Percentiles rank a stretch among this genome's conserved stretches.
phyloP scores from a whole-genome alignment of 1,140 invertebrate genomes.

The Cotesia vestalis region DNA sequence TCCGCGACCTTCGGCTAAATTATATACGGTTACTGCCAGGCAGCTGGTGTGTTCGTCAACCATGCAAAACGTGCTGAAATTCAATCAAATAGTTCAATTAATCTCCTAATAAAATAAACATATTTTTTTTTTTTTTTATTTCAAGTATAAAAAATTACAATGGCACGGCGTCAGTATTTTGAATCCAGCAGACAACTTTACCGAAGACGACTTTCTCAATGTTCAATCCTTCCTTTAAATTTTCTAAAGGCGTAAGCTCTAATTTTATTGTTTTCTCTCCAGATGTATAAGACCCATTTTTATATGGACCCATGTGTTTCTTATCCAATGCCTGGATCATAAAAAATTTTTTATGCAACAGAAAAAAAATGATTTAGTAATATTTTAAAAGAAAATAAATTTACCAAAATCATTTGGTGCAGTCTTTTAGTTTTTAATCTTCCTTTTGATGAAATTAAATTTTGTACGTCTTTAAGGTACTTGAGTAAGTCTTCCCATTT shows the following conservation, averaged over 20 bases:
- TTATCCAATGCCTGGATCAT: slow-evolving; percentile 60
- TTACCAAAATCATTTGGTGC: slow-evolving; percentile 73
- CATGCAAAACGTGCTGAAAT: slow-evolving; percentile 81
- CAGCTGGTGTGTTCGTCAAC: slow-evolving; percentile 78
- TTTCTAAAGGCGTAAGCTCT: slow-evolving; percentile 61
- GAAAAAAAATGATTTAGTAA: slow-evolving; percentile 34
- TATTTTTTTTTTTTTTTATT: background rate
- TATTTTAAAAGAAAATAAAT: slow-evolving; percentile 19
- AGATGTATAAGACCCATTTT: slow-evolving; percentile 68
- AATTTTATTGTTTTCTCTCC: slow-evolving; percentile 68
- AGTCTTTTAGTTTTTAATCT: slow-evolving; percentile 78
- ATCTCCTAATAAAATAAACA: slow-evolving; percentile 4
- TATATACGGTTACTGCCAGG: slow-evolving; percentile 82
- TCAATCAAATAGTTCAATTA: slow-evolving; percentile 24
- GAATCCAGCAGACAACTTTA: slow-evolving; percentile 83
- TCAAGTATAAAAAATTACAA: slow-evolving; percentile 71
- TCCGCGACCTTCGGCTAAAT: slow-evolving; percentile 81
- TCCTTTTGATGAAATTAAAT: slow-evolving; percentile 74
- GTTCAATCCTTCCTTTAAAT: slow-evolving; percentile 71
- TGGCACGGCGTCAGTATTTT: slow-evolving; percentile 77
- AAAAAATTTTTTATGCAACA: slow-evolving; percentile 38
- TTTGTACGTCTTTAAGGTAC: slow-evolving; percentile 75
- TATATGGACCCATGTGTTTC: slow-evolving; percentile 72
- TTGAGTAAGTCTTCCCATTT: slow-evolving; percentile 72
- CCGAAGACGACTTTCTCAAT: slow-evolving; percentile 77